Base-by-base conservation (phyloP, 2,888 invertebrate genomes). In the Ethmia dodecea region DNA sequence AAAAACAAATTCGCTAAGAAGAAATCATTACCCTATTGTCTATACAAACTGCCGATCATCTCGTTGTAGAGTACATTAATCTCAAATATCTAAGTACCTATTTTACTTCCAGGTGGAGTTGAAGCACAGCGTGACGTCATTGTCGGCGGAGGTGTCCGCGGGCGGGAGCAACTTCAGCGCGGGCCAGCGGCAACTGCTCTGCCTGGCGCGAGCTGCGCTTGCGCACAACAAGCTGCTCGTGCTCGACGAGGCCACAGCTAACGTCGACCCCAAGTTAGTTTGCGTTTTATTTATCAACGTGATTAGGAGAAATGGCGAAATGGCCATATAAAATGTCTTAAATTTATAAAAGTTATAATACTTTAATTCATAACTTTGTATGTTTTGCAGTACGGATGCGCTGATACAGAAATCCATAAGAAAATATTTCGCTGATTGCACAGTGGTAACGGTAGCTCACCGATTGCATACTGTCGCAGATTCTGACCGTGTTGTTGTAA, bases 391-490 rank as follows among this genome's bases (percentile, higher is more conserved):
- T 60, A 96, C 96, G n/a, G 96, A 96, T 64, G 88, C 89, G 9
- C 68, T 96, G 13, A 96, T 96, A 54, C 96, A 96, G 68, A 89
- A 88, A 51, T 94, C 95, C 0, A 95, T 96, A 28, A 88, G 95
- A 33, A 89, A 88, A 29, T 92, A 93, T 65, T 97, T 96, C 69
- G 84, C 87, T 0, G 80, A 92, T 25, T 96, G 95, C 68, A 96
- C 96, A 0, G 96, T 97, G 2, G 72, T 97, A 11, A 97, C 96
- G 0, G 95, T 97, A 16, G 97, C 97, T 3, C 97, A 97, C 83
- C 89, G 97, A 5, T 77, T 97, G 38, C 93, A 97, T 67, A 97
- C 96, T 0, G 94, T 97, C 22, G 96, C 97, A 83, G 96, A 97
- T 66, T 93, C 94, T 1, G 95, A 96, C 72, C 88, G 92, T 48